Percentiles rank a stretch among this genome's conserved stretches.
These are phyloP conservation scores for Gephyroberyx darwinii DNA, from an alignment of 2,797 vertebrate genomes.

Conservation along the genomic window DNA sequence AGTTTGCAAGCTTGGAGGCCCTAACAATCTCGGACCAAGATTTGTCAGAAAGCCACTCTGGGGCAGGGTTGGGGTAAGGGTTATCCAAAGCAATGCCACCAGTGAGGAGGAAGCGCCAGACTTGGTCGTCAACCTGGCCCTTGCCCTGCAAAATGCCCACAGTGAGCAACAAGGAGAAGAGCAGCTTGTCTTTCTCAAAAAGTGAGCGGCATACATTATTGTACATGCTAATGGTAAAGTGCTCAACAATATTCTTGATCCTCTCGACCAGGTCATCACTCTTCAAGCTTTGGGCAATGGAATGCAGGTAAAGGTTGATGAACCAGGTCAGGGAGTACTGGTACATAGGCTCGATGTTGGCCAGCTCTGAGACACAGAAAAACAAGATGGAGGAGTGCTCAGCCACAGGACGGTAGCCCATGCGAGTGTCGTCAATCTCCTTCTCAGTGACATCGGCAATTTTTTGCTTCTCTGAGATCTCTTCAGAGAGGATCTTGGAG, in stretches of 20 bases:
- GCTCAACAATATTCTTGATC: slow-evolving; percentile 83
- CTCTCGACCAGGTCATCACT: slow-evolving; percentile 83
- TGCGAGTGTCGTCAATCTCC: slow-evolving; percentile 90
- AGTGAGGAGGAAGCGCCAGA: slow-evolving; percentile 91
- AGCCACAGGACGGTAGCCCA: slow-evolving; percentile 93
- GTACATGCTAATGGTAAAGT: slow-evolving; percentile 92
- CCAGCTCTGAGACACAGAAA: slow-evolving; percentile 94
- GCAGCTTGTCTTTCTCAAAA: slow-evolving; percentile 95
- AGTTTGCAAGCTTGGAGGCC: slow-evolving; percentile 82
- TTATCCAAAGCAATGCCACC: slow-evolving; percentile 92
- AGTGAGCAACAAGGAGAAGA: slow-evolving; percentile 93
- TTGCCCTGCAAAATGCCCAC: slow-evolving; percentile 90
- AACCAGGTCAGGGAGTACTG: slow-evolving; percentile 95
- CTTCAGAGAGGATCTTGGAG: slow-evolving; percentile 90
- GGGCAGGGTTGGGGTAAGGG: slow-evolving; percentile 87
- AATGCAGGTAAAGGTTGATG: slow-evolving; percentile 88
- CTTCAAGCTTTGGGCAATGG: slow-evolving; percentile 86
- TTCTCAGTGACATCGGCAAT: slow-evolving; percentile 87
- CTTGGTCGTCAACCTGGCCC: slow-evolving; percentile 79
- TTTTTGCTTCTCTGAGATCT: slow-evolving; percentile 92
- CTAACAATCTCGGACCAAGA: slow-evolving; percentile 91
- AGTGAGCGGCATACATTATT: slow-evolving; percentile 93
- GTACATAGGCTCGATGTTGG: slow-evolving; percentile 96
- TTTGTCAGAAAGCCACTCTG: slow-evolving; percentile 91
- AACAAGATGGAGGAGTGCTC: slow-evolving; percentile 90